Conservation (phyloP, 2,797 vertebrate genomes). For the Syndactyla subalaris region DNA sequence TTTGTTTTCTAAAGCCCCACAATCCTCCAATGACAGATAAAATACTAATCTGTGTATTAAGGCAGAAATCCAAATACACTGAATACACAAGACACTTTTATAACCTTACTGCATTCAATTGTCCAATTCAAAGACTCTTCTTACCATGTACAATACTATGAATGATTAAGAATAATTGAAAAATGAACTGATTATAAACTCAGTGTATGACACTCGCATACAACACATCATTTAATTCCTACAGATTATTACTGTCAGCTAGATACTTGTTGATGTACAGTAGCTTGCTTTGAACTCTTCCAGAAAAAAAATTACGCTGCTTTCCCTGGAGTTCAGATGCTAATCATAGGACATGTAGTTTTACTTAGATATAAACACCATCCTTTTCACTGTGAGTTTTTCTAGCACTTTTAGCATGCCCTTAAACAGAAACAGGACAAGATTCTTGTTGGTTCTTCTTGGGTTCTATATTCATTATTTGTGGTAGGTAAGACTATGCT, state of each 20-base stretch:
- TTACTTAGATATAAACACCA: background rate
- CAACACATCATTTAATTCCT: background rate
- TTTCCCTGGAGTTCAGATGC: background rate
- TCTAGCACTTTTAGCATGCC: background rate
- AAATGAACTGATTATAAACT: background rate
- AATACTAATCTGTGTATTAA: background rate
- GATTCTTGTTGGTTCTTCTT: background rate
- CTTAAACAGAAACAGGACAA: background rate
- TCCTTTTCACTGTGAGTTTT: background rate
- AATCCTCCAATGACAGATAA: background rate
- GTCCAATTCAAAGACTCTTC: background rate
- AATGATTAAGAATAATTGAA: background rate
- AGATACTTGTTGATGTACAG: background rate
- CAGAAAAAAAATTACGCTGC: background rate
- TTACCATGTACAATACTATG: background rate
- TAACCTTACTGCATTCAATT: background rate
- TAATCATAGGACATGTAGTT: background rate
- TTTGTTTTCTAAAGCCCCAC: background rate
- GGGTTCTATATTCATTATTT: background rate
- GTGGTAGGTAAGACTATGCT: background rate
- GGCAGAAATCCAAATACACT: background rate
- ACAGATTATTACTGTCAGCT: background rate
- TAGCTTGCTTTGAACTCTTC: background rate
- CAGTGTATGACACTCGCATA: background rate
- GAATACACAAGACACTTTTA: background rate